Conservation (phyloP, 2,888 invertebrate species). For the Pediacus dermestoides region DNA sequence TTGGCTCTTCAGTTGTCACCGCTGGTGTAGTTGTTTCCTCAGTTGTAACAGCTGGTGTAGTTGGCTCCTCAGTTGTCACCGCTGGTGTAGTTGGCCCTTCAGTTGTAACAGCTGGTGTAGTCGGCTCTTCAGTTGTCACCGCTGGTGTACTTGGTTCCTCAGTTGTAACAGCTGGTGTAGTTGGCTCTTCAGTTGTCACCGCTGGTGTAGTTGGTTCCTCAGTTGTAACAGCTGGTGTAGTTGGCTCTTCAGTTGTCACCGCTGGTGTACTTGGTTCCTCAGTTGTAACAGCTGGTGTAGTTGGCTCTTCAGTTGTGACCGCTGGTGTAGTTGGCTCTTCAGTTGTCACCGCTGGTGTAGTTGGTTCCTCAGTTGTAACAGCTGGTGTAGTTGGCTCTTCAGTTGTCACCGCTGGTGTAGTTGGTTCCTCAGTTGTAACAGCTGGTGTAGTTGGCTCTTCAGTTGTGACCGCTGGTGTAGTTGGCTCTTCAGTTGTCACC, state of each 20-base stretch:
- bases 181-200: conserved; percentile 16
- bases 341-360: conserved; percentile 16
- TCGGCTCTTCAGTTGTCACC: conserved; percentile 26
- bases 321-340: not conserved
- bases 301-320: conserved; percentile 37
- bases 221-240: conserved; percentile 7
- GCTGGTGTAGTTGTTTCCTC: not conserved
- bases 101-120: conserved; percentile 2
- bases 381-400: conserved; percentile 7
- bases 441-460: conserved; percentile 43
- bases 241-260: conserved; percentile 6
- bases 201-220: not conserved
- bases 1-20: conserved; percentile 37
- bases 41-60: conserved; percentile 16
- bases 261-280: conserved; percentile 11
- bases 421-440: conserved; percentile 26
- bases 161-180: conserved; percentile 1
- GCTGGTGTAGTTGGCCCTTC: conserved; percentile 7
- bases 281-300: conserved; percentile 30
- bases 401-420: conserved; percentile 1
- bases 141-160: conserved; percentile 43
- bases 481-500: conserved; percentile 16
- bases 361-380: conserved; percentile 1
- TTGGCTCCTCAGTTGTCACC: not conserved
- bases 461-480: conserved; percentile 1